Percentiles rank a stretch among this genome's conserved stretches.
These are phyloP conservation scores for Capitulum mitella DNA, from an alignment of 2,888 invertebrate genomes.

Conservation along the genomic window DNA sequence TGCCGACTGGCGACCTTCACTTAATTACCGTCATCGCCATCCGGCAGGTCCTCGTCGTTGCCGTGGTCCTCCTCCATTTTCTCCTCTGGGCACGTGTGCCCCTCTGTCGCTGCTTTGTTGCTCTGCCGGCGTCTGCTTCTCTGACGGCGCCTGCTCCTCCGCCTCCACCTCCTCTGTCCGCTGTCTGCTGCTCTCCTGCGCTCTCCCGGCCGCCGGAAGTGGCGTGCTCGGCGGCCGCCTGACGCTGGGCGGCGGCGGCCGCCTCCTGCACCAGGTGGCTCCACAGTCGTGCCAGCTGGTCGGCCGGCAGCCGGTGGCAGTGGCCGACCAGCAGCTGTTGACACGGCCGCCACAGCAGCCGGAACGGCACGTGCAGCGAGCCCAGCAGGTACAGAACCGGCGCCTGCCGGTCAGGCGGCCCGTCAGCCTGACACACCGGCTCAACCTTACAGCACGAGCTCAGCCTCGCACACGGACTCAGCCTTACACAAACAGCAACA, in stretches of 20 bases:
- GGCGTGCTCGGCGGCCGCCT: conserved; percentile 36
- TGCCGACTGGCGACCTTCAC: too few relatives aligned
- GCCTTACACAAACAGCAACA: too few relatives aligned
- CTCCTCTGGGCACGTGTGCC: too few relatives aligned
- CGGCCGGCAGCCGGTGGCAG: conserved; percentile 54
- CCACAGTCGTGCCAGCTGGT: conserved; percentile 68
- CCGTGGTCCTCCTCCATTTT: too few relatives aligned
- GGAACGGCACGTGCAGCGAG: conserved; percentile 73
- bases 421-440: too few relatives aligned
- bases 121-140: background rate
- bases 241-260: conserved; percentile 49
- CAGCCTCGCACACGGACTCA: too few relatives aligned
- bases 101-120: too few relatives aligned
- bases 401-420: conserved; percentile 48
- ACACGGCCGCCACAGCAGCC: conserved; percentile 78
- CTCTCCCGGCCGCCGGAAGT: too few relatives aligned
- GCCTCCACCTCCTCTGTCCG: conserved; percentile 33
- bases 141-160: background rate
- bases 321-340: conserved; percentile 65
- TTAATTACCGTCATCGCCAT: too few relatives aligned
- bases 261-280: conserved; percentile 50
- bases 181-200: too few relatives aligned
- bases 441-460: too few relatives aligned
- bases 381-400: conserved; percentile 74
- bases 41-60: too few relatives aligned